A percentile compares a stretch with the other conserved stretches of the same genome.
Conservation (phyloP, 1,140 invertebrate species). For the Gonatopus flavifemur region DNA sequence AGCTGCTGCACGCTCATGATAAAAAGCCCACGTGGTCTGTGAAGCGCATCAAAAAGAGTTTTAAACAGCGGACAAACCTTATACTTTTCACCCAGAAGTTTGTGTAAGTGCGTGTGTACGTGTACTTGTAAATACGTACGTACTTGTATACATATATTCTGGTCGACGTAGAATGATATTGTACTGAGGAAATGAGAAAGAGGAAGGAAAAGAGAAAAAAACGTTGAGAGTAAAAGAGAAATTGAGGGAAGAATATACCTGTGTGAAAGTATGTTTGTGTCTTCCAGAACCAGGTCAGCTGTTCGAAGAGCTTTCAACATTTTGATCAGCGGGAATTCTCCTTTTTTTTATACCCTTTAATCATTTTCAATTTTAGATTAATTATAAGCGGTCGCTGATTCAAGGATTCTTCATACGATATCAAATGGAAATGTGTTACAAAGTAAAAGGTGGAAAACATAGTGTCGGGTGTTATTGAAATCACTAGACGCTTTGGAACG, state of each 20-base stretch:
- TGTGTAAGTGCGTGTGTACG: background rate
- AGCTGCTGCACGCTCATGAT: constrained; percentile 2
- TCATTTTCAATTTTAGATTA: no score
- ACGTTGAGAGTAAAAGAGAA: constrained; percentile 12
- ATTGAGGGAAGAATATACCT: constrained; percentile 13
- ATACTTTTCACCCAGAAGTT: background rate
- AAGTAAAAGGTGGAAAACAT: no score
- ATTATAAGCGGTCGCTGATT: no score
- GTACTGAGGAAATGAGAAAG: constrained; percentile 8
- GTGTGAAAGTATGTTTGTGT: background rate
- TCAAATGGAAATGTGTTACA: no score
- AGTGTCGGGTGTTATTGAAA: no score
- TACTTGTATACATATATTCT: no score
- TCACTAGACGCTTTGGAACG: no score
- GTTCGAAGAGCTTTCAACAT: constrained; percentile 10
- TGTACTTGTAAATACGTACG: no score
- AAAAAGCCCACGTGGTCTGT: constrained; percentile 20
- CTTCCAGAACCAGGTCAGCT: constrained; percentile 23
- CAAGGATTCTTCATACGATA: no score
- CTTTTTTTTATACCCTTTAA: no score
- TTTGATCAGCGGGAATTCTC: no score
- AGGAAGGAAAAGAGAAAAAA: background rate
- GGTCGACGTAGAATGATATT: no score
- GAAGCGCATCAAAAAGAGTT: constrained; percentile 23
- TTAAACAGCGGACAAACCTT: constrained; percentile 20